Conservation (phyloP, 2,888 invertebrate genomes). For the Drosophila acutilabella region DNA sequence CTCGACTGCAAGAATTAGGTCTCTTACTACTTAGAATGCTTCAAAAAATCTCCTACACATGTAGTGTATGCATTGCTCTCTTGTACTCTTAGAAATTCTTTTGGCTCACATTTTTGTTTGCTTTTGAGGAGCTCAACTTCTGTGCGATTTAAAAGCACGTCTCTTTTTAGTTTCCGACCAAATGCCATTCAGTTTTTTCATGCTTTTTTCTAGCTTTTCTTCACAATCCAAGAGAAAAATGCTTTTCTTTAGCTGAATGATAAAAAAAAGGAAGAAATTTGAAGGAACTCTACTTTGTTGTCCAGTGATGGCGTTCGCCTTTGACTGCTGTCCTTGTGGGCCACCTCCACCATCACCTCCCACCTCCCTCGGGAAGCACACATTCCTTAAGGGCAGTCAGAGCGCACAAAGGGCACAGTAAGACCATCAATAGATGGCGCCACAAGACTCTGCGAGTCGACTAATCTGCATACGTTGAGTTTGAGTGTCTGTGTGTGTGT, state of each 20-base stretch:
- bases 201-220: not conserved
- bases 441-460: slow-evolving; percentile 15
- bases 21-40: no score
- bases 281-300: slow-evolving; percentile 1
- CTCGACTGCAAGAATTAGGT: not conserved
- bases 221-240: not conserved
- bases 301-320: not conserved
- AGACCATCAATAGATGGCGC: slow-evolving; percentile 26
- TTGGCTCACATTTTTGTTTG: no score
- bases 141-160: not conserved
- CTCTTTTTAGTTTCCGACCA: not conserved
- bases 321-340: slow-evolving; percentile 9
- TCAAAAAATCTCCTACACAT: no score
- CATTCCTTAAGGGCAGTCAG: slow-evolving; percentile 18
- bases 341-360: not conserved
- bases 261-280: not conserved
- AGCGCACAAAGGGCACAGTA: slow-evolving; percentile 1
- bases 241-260: slow-evolving; percentile 1
- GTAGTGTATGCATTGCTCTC: no score
- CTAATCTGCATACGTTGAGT: slow-evolving; percentile 24
- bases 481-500: not conserved
- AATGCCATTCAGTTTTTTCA: not conserved
- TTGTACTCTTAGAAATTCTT: no score
- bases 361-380: not conserved
- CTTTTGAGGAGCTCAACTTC: no score